Percentiles rank a stretch among this genome's conserved stretches.
These are phyloP conservation scores for Anguilla japonica DNA, from an alignment of 2,113 vertebrate species.

Conservation along the genomic window DNA sequence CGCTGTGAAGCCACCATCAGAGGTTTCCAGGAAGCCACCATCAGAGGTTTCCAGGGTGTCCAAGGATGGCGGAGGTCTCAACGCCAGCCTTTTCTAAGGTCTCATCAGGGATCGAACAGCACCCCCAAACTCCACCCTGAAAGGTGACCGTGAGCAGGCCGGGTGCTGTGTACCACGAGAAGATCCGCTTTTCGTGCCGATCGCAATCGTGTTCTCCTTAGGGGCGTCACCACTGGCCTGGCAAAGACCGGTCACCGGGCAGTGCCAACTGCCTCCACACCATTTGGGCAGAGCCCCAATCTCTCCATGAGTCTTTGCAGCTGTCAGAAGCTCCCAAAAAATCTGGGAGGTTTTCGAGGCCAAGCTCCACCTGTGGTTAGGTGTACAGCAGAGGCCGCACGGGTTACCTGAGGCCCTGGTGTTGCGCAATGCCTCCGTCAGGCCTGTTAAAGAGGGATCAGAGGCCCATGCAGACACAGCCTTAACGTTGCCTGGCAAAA, in stretches of 20 bases:
- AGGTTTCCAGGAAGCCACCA: too few relatives aligned
- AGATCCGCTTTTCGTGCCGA: too few relatives aligned
- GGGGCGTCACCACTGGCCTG: not conserved
- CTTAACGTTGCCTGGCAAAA: not conserved
- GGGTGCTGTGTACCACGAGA: too few relatives aligned
- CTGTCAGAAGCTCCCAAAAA: not conserved
- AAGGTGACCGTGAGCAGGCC: too few relatives aligned
- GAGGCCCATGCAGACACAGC: not conserved
- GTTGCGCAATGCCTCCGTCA: not conserved
- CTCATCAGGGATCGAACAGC: too few relatives aligned
- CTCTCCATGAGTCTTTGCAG: not conserved
- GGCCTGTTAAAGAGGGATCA: not conserved
- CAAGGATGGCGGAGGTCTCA: too few relatives aligned
- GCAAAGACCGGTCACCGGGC: too few relatives aligned
- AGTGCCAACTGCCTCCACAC: not conserved
- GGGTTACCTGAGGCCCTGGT: not conserved
- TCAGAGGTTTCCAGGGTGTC: too few relatives aligned
- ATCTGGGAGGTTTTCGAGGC: not conserved
- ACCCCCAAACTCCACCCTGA: too few relatives aligned
- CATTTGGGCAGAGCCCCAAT: not conserved
- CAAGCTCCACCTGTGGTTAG: not conserved
- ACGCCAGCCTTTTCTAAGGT: too few relatives aligned
- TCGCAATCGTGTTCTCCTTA: too few relatives aligned
- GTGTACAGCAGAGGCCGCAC: not conserved
- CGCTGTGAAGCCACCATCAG: too few relatives aligned